A percentile compares a stretch with the other conserved stretches of the same genome.
Conservation (phyloP, 1,140 invertebrate species). For the Tenebrio molitor region DNA sequence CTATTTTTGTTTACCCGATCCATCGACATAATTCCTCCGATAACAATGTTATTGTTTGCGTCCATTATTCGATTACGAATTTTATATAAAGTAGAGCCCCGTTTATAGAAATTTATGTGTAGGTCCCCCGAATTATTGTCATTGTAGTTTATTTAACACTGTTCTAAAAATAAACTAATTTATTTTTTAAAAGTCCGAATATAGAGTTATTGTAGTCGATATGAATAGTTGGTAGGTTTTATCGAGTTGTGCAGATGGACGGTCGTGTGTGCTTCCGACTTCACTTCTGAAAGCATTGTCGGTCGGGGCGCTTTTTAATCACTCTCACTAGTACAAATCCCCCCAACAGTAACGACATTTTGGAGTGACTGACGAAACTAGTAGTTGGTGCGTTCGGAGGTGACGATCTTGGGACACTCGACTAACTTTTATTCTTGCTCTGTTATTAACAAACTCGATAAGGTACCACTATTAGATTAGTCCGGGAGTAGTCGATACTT, state of each 20-base stretch:
- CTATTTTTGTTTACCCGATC: background rate
- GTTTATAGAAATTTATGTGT: conserved; percentile 14
- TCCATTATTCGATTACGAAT: conserved; percentile 9
- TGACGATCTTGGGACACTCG: conserved; percentile 5
- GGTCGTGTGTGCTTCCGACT: background rate
- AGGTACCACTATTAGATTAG: conserved; percentile 36
- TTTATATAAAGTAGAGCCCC: conserved; percentile 18
- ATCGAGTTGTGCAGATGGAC: conserved; percentile 18
- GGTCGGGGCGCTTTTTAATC: background rate
- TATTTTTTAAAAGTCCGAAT: conserved; percentile 10
- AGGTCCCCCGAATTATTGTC: conserved; percentile 9
- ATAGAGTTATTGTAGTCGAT: conserved; percentile 25
- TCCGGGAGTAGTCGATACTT: conserved; percentile 26
- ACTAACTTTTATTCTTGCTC: conserved; percentile 10
- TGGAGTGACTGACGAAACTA: background rate
- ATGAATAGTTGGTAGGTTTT: conserved; percentile 34
- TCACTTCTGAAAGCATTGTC: conserved; percentile 1
- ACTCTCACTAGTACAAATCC: no score
- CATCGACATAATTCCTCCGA: background rate
- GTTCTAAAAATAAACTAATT: conserved; percentile 9
- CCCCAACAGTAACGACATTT: no score
- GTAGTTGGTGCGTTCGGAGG: background rate
- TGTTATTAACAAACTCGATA: conserved; percentile 28
- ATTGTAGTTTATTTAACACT: conserved; percentile 25
- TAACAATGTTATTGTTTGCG: conserved; percentile 14